Evolutionary conservation across 2,797 vertebrate genomes (phyloP).

Genomic region (Macropus fuliginosus): DNA sequence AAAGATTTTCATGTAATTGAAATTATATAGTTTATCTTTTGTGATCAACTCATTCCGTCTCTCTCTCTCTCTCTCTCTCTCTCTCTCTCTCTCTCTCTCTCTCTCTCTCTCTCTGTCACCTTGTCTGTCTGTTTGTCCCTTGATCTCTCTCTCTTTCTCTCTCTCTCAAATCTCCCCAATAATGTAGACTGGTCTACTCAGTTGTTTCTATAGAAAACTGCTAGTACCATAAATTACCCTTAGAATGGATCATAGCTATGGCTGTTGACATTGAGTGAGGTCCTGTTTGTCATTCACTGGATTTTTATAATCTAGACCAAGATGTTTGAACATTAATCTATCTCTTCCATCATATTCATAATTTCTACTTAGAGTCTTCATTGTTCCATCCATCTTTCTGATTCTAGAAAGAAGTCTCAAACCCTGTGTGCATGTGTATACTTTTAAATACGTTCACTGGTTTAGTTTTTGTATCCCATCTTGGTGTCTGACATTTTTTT

Average conservation of each 20-base stretch:
- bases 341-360: background rate
- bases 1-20: background rate
- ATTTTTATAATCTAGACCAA: background rate
- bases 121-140: no score
- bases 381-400: background rate
- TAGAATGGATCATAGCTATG: background rate
- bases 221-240: background rate
- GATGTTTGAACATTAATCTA: background rate
- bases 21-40: background rate
- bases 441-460: background rate
- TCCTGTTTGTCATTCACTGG: background rate
- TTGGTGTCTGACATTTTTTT: background rate
- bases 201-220: background rate
- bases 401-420: background rate
- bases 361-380: background rate
- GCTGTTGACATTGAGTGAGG: background rate
- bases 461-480: background rate
- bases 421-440: background rate
- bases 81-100: no score
- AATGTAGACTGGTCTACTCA: background rate
- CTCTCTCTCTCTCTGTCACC: no score
- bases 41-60: background rate
- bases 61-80: no score
- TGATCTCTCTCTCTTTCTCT: no score
- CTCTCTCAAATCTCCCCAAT: background rate